Percentiles rank a stretch among this genome's conserved stretches.
These are phyloP conservation scores for Cyprinodon diabolis DNA, from an alignment of 2,797 vertebrate genomes.

Conservation along the genomic window DNA sequence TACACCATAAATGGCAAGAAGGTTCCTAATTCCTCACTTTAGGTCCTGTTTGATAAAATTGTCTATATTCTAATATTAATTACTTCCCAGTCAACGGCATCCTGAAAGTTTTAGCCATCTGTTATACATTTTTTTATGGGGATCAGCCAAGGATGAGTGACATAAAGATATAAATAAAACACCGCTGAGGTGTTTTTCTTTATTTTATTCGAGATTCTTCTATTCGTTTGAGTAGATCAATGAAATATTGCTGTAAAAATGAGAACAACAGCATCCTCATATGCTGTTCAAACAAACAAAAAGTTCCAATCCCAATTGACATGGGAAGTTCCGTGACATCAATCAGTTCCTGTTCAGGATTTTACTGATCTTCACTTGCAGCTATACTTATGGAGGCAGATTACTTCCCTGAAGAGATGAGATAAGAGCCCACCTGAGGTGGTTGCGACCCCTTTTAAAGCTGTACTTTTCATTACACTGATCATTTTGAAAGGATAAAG, in stretches of 20 bases:
- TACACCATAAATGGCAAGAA: constrained; percentile 51
- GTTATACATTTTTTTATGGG: not conserved
- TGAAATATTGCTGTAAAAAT: too few species aligned
- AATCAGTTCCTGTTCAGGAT: constrained; percentile 1
- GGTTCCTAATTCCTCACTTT: constrained; percentile 36
- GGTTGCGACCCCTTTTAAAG: constrained; percentile 46
- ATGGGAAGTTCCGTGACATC: not conserved
- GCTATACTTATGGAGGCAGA: constrained; percentile 15
- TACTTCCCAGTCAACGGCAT: not conserved
- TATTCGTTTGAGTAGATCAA: not conserved
- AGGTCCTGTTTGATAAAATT: constrained; percentile 12
- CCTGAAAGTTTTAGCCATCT: not conserved
- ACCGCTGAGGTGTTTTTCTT: not conserved
- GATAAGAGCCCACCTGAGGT: constrained; percentile 40
- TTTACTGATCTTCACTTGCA: constrained; percentile 11
- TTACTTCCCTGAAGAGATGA: constrained; percentile 3
- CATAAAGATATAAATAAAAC: not conserved
- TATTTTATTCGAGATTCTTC: too few species aligned
- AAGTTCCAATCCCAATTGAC: not conserved
- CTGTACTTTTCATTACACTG: constrained; percentile 13
- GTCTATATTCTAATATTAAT: not conserved
- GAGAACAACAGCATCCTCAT: not conserved
- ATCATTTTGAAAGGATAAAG: constrained; percentile 7
- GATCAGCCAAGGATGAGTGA: not conserved
- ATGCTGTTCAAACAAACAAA: not conserved